phyloP scores from a whole-genome alignment of 2,888 invertebrate genomes.

The Acrobasis suavella region DNA sequence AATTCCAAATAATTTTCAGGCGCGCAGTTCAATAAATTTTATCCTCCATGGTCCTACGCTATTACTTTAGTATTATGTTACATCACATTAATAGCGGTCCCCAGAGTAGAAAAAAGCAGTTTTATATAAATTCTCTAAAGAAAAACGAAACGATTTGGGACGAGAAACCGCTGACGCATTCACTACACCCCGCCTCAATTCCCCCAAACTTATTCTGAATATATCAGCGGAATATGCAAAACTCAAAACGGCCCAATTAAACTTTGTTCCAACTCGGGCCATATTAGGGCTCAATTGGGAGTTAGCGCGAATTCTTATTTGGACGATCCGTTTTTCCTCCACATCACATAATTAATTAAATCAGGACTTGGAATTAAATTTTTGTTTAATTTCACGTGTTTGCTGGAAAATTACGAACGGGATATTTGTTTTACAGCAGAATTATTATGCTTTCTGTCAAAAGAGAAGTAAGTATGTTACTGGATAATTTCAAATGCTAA shows the following conservation, averaged over 20 bases:
- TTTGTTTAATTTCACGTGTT: conserved; percentile 7
- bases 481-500: background rate
- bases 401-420: background rate
- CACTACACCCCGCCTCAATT: conserved; percentile 24
- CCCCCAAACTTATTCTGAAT: conserved; percentile 13
- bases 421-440: background rate
- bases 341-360: conserved; percentile 12
- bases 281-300: conserved; percentile 23
- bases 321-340: conserved; percentile 14
- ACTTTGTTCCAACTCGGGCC: conserved; percentile 31
- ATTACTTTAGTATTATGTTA: no score
- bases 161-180: conserved; percentile 29
- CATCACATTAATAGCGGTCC: no score
- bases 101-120: no score
- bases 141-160: conserved; percentile 21
- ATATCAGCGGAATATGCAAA: conserved; percentile 30
- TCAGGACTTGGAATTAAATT: conserved; percentile 2
- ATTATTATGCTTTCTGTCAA: background rate
- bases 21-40: no score
- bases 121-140: background rate
- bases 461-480: background rate
- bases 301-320: conserved; percentile 8
- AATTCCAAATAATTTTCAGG: no score
- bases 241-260: conserved; percentile 34
- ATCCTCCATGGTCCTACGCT: no score